phyloP scores from a whole-genome alignment of 2,888 invertebrate species.

The Bombyx huttoni region DNA sequence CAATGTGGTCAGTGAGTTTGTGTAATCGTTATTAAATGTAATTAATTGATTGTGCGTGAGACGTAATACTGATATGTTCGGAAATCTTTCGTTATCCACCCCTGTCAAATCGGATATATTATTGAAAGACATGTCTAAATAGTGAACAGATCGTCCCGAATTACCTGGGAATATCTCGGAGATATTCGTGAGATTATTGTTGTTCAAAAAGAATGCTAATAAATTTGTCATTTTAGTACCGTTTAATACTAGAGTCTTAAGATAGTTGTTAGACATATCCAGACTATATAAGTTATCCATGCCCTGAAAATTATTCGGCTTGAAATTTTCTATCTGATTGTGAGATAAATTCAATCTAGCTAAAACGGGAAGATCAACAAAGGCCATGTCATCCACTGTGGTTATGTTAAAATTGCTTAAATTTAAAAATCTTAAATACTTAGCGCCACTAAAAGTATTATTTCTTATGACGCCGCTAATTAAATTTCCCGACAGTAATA shows the following conservation, averaged over 20 bases:
- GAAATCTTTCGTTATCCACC: conserved; percentile 18
- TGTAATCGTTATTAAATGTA: conserved; percentile 34
- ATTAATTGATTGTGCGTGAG: conserved; percentile 36
- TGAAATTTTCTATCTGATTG: conserved; percentile 34
- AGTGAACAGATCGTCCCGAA: conserved; percentile 18
- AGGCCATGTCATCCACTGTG: conserved; percentile 32
- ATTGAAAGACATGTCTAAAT: conserved; percentile 39
- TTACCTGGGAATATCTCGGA: conserved; percentile 21
- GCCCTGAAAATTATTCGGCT: conserved; percentile 33
- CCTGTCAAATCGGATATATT: conserved; percentile 20
- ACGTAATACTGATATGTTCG: conserved; percentile 31
- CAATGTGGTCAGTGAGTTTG: conserved; percentile 30
- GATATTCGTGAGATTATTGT: conserved; percentile 31
- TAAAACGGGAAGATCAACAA: conserved; percentile 38
- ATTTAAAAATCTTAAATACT: conserved; percentile 38
- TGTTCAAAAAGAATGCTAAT: conserved; percentile 39
- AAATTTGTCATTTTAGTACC: conserved; percentile 24
- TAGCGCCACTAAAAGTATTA: conserved; percentile 41
- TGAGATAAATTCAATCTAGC: conserved; percentile 43
- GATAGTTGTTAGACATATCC: conserved; percentile 42
- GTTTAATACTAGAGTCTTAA: conserved; percentile 25
- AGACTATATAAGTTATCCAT: conserved; percentile 43
- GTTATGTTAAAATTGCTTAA: conserved; percentile 35
- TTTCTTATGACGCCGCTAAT: conserved; percentile 27
- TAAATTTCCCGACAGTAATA: conserved; percentile 32